phyloP scores from a whole-genome alignment of 1,140 invertebrate genomes.

The Wasmannia auropunctata region DNA sequence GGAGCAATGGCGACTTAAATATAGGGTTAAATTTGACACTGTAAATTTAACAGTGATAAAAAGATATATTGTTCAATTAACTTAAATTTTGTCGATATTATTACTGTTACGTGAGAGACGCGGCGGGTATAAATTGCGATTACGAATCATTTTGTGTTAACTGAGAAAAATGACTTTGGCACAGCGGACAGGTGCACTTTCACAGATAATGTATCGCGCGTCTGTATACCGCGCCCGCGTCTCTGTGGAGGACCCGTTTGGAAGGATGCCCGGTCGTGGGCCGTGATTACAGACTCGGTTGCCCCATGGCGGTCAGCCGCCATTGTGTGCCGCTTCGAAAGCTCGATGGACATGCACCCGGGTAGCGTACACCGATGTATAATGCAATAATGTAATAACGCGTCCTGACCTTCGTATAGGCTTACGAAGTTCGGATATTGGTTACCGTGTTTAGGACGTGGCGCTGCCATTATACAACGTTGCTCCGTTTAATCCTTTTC shows the following conservation, averaged over 20 bases:
- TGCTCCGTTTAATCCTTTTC: conserved; percentile 55
- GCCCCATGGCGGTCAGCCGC: conserved; percentile 43
- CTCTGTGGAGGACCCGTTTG: conserved; percentile 46
- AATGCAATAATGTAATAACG: conserved; percentile 59
- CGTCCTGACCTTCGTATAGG: conserved; percentile 41
- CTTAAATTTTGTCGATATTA: not conserved
- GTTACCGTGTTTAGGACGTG: conserved; percentile 45
- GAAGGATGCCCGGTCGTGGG: conserved; percentile 46
- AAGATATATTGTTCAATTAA: not conserved
- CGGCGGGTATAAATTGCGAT: not conserved
- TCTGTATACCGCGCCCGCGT: not conserved
- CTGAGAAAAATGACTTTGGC: not conserved
- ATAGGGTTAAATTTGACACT: too few relatives aligned
- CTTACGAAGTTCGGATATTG: conserved; percentile 52
- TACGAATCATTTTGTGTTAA: not conserved
- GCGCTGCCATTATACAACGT: conserved; percentile 26
- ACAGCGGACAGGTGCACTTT: not conserved
- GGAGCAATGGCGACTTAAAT: too few relatives aligned
- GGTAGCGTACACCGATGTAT: conserved; percentile 43
- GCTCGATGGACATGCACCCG: conserved; percentile 49
- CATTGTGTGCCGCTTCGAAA: conserved; percentile 43
- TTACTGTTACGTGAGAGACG: not conserved
- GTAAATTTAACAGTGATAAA: too few relatives aligned
- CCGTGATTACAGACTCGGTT: conserved; percentile 57
- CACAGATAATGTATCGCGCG: not conserved